These are phyloP conservation scores for Crotalus tigris DNA, from an alignment of 2,113 vertebrate species.

Conservation along the genomic window DNA sequence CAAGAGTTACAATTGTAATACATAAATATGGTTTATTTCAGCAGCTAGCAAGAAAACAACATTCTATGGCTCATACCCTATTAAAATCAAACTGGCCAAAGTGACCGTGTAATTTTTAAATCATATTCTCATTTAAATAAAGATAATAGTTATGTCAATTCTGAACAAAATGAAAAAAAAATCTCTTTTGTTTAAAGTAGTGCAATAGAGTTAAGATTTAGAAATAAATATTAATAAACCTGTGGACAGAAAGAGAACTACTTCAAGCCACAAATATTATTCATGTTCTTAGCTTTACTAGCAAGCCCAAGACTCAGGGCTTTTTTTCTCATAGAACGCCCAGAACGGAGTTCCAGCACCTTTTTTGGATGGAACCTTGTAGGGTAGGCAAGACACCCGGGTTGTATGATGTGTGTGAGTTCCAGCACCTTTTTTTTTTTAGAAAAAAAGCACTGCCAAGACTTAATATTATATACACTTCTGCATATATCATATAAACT, in stretches of 20 bases:
- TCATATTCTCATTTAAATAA: constrained; percentile 1
- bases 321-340: too few species aligned
- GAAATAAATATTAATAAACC: constrained; percentile 31
- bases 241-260: background rate
- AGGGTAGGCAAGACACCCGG: too few species aligned
- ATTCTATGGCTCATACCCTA: constrained; percentile 17
- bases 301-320: constrained; percentile 42
- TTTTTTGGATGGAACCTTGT: too few species aligned
- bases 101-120: constrained; percentile 11
- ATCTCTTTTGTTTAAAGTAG: constrained; percentile 38
- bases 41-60: constrained; percentile 34
- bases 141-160: constrained; percentile 15
- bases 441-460: constrained; percentile 3
- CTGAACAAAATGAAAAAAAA: background rate
- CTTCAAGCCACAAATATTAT: constrained; percentile 44
- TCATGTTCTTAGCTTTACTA: constrained; percentile 50
- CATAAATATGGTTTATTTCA: background rate
- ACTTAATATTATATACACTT: constrained; percentile 51
- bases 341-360: too few species aligned
- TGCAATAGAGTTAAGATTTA: constrained; percentile 12
- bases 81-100: background rate
- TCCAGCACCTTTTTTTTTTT: too few species aligned
- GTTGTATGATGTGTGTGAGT: too few species aligned
- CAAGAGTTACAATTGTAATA: constrained; percentile 34
- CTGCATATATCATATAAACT: constrained; percentile 39